Percentiles rank a stretch among this genome's conserved stretches.
Conservation (phyloP, 2,888 invertebrate genomes). For the Melieria crassipennis region DNA sequence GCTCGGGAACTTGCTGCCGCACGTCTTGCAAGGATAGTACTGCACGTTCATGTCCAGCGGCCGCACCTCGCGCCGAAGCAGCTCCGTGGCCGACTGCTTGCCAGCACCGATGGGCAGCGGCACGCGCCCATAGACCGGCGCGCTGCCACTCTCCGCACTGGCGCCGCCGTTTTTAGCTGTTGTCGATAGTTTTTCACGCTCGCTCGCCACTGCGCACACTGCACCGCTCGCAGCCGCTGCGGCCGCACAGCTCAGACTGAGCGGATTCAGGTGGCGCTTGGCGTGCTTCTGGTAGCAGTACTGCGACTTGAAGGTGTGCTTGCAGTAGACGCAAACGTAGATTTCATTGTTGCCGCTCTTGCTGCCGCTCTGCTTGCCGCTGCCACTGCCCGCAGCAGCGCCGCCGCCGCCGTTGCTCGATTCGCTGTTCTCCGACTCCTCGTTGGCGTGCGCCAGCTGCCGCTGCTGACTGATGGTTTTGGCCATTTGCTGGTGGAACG, state of each 20-base stretch:
- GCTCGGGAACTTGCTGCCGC: constrained; percentile 91
- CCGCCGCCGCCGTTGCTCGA: constrained; percentile 35
- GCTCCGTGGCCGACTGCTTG: constrained; percentile 45
- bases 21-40: constrained; percentile 93
- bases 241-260: constrained; percentile 64
- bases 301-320: constrained; percentile 83
- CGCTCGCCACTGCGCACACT: constrained; percentile 14
- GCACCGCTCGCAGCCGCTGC: constrained; percentile 23
- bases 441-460: constrained; percentile 52
- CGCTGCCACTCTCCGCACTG: constrained; percentile 33
- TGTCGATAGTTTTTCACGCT: constrained; percentile 5
- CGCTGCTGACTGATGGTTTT: constrained; percentile 62
- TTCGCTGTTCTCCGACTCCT: constrained; percentile 56
- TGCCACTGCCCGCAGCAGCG: constrained; percentile 22
- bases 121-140: neutral
- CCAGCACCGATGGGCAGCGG: constrained; percentile 9
- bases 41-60: constrained; percentile 82
- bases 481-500: constrained; percentile 66
- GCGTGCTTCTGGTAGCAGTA: constrained; percentile 88
- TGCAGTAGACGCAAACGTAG: constrained; percentile 80
- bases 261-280: constrained; percentile 74
- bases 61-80: constrained; percentile 70
- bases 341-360: constrained; percentile 59
- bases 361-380: constrained; percentile 42
- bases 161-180: constrained; percentile 17